Percentiles rank a stretch among this genome's conserved stretches.
phyloP scores from a whole-genome alignment of 2,888 invertebrate genomes.

The Cyclophora punctaria region DNA sequence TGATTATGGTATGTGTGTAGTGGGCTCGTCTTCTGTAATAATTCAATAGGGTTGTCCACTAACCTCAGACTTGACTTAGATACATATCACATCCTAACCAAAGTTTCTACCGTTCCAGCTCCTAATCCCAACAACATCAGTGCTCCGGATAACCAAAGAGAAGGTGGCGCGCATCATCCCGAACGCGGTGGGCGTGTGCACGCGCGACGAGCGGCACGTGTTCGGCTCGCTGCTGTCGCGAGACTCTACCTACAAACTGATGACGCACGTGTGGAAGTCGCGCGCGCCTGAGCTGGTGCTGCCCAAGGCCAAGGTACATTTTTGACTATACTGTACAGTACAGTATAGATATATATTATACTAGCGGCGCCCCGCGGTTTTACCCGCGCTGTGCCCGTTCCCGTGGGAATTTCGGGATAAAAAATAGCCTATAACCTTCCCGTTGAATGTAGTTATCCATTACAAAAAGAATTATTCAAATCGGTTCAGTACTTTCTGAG shows the following conservation, averaged over 20 bases:
- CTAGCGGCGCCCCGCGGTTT: no score
- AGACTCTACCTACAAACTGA: conserved; percentile 89
- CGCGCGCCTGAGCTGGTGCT: conserved; percentile 57
- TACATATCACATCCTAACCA: not conserved
- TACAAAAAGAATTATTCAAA: no score
- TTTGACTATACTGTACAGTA: no score
- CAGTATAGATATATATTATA: no score
- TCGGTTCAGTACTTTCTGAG: no score
- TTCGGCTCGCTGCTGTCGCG: conserved; percentile 93
- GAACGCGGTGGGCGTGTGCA: conserved; percentile 92
- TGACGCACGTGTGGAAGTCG: conserved; percentile 89
- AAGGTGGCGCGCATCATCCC: conserved; percentile 95
- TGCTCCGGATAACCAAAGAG: conserved; percentile 92
- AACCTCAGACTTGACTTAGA: no score
- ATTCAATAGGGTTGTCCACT: no score
- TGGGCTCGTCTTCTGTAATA: no score
- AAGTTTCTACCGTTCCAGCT: conserved; percentile 72
- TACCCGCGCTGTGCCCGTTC: no score
- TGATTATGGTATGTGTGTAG: not conserved
- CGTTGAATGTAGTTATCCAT: no score
- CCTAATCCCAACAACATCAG: conserved; percentile 89
- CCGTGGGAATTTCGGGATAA: no score
- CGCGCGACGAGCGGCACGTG: conserved; percentile 89
- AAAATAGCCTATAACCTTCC: no score
- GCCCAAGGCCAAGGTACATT: conserved; percentile 47